Evolutionary conservation across 2,113 vertebrate species (phyloP).

Genomic region (Rana temporaria): DNA sequence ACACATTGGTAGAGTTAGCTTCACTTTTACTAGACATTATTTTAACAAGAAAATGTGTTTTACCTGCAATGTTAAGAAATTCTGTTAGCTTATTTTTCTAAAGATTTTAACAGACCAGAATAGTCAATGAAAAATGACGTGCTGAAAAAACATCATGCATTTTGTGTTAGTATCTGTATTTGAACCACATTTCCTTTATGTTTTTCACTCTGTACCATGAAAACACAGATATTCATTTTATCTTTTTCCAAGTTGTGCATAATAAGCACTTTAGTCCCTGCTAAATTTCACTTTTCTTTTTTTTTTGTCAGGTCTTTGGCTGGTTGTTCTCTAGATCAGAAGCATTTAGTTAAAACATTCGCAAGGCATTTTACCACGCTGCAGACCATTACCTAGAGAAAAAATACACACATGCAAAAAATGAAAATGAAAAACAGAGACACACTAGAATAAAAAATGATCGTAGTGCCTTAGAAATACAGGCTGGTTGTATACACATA

Average conservation of each 20-base stretch:
- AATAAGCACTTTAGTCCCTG: slow-evolving; percentile 30
- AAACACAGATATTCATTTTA: slow-evolving; percentile 24
- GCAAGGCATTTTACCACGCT: neutral
- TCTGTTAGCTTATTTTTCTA: too few relatives aligned
- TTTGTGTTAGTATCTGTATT: slow-evolving; percentile 18
- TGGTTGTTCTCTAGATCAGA: slow-evolving; percentile 17
- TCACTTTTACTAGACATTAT: too few relatives aligned
- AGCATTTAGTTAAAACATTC: neutral
- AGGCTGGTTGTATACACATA: too few relatives aligned
- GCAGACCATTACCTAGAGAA: neutral
- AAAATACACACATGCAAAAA: neutral
- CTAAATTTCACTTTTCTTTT: slow-evolving; percentile 33
- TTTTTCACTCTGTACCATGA: slow-evolving; percentile 7
- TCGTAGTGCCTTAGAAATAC: too few relatives aligned
- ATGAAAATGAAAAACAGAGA: too few relatives aligned
- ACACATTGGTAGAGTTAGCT: too few relatives aligned
- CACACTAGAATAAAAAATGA: too few relatives aligned
- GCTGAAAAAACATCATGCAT: slow-evolving; percentile 26
- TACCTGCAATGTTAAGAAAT: too few relatives aligned
- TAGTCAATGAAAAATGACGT: neutral
- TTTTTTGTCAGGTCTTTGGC: slow-evolving; percentile 2
- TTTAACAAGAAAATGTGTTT: too few relatives aligned
- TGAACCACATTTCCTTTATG: slow-evolving; percentile 26
- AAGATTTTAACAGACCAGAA: too few relatives aligned
- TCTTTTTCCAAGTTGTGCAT: slow-evolving; percentile 17